A percentile compares a stretch with the other conserved stretches of the same genome.
Conservation (phyloP, 2,797 vertebrate genomes). For the Lacerta bilineata region DNA sequence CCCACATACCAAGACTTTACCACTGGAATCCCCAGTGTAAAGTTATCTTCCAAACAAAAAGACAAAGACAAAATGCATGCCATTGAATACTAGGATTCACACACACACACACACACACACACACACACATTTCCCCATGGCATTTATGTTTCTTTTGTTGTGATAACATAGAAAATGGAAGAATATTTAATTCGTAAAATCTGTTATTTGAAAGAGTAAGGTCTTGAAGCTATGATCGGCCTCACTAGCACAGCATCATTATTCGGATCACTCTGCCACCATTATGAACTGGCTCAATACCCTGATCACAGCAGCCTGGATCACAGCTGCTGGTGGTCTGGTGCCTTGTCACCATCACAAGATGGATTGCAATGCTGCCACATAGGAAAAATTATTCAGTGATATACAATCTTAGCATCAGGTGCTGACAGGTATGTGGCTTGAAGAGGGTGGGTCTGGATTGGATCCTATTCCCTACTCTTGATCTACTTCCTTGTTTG, state of each 20-base stretch:
- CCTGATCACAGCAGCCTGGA: background rate
- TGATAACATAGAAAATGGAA: background rate
- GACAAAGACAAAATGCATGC: background rate
- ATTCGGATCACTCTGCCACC: background rate
- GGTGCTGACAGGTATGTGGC: too few species aligned
- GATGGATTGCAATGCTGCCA: background rate
- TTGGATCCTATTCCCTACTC: background rate
- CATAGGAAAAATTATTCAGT: background rate
- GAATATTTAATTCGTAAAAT: background rate
- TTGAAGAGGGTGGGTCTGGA: too few species aligned
- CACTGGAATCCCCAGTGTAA: constrained; percentile 21
- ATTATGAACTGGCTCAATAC: background rate
- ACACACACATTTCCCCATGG: background rate
- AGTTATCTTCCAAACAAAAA: background rate
- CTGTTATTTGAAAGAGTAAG: background rate
- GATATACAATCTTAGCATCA: too few species aligned
- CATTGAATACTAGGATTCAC: background rate
- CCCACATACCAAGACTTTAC: background rate
- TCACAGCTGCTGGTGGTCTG: background rate
- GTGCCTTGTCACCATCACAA: background rate
- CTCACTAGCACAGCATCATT: background rate
- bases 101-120: too few species aligned
- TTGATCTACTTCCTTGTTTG: background rate
- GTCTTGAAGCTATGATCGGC: background rate
- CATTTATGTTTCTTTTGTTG: background rate